Conservation (phyloP, 2,888 invertebrate genomes). For the Acanthopleura granulata region DNA sequence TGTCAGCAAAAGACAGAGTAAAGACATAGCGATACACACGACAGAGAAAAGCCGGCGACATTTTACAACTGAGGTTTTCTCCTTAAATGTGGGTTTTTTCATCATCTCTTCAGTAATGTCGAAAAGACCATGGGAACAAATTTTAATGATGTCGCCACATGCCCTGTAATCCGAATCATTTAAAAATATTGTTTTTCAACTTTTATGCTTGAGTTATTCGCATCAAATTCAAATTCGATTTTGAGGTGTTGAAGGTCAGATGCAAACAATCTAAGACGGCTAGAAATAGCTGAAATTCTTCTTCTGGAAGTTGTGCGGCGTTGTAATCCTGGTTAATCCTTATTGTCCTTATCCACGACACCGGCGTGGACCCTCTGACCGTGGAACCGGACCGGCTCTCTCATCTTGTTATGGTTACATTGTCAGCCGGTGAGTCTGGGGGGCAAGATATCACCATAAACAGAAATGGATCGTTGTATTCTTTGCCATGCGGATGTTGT, state of each 20-base stretch:
- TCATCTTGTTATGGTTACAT: neutral
- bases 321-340: too few relatives aligned
- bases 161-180: neutral
- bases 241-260: neutral
- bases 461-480: neutral
- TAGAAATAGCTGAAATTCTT: too few relatives aligned
- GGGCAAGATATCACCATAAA: neutral
- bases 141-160: neutral
- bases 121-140: neutral
- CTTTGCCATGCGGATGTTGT: neutral
- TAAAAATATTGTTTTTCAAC: neutral
- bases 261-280: neutral
- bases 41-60: neutral
- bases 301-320: too few relatives aligned
- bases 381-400: neutral
- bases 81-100: neutral
- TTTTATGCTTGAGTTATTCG: neutral
- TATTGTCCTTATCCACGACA: neutral
- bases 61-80: neutral
- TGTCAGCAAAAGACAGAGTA: neutral
- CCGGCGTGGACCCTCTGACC: neutral
- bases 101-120: neutral
- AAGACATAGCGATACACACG: neutral
- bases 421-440: neutral
- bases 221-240: neutral